Evolutionary conservation across 2,888 invertebrate genomes (phyloP).

Genomic region (Heliconius charithonia): DNA sequence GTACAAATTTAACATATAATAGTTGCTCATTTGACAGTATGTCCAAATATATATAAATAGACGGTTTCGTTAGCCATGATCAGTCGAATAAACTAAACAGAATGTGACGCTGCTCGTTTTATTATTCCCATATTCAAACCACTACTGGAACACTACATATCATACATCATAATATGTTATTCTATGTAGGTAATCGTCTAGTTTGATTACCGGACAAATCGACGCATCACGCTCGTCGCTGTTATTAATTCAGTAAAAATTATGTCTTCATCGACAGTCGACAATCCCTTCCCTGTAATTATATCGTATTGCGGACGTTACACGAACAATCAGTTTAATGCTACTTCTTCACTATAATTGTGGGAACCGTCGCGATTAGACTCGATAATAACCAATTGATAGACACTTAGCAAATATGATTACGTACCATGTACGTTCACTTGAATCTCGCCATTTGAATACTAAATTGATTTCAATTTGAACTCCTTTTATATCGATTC

Average conservation of each 20-base stretch:
- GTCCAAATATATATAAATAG: too few species aligned
- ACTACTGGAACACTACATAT: too few species aligned
- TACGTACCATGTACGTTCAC: not conserved
- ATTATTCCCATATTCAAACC: too few species aligned
- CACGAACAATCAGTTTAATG: constrained; percentile 73
- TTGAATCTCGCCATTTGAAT: not conserved
- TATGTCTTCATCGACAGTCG: constrained; percentile 74
- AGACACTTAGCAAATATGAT: constrained; percentile 29
- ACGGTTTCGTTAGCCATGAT: too few species aligned
- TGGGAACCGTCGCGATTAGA: constrained; percentile 34
- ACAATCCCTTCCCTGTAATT: constrained; percentile 69
- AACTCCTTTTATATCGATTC: constrained; percentile 8
- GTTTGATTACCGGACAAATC: constrained; percentile 57
- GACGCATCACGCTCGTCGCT: constrained; percentile 61
- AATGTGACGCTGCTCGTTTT: too few species aligned
- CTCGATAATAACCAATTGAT: constrained; percentile 37
- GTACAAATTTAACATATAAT: too few species aligned
- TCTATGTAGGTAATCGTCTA: constrained; percentile 47
- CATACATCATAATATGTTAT: not conserved
- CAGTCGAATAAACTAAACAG: too few species aligned
- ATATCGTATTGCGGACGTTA: constrained; percentile 69
- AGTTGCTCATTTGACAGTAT: too few species aligned
- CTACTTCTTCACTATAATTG: constrained; percentile 71
- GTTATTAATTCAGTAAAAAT: constrained; percentile 72
- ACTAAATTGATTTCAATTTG: not conserved